Percentiles rank a stretch among this genome's conserved stretches.
These are phyloP conservation scores for Coendou prehensilis DNA, from an alignment of 2,797 vertebrate species.

Conservation along the genomic window DNA sequence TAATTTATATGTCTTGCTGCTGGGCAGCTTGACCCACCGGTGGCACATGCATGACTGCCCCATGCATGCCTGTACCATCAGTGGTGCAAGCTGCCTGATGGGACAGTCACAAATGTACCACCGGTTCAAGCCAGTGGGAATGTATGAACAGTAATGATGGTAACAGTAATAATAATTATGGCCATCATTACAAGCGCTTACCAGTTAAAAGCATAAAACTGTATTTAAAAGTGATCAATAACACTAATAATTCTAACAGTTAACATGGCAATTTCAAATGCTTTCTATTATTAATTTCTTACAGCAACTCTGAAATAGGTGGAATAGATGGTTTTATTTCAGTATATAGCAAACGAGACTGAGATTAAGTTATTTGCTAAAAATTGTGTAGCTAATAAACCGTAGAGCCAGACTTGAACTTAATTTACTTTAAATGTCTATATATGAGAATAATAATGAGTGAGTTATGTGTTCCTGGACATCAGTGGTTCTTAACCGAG, in stretches of 20 bases:
- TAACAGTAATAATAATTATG: neutral
- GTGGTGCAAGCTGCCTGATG: neutral
- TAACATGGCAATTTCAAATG: neutral
- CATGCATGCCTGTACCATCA: neutral
- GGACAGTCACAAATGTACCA: neutral
- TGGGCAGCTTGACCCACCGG: neutral
- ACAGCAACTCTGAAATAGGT: constrained; percentile 38
- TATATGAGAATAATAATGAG: neutral
- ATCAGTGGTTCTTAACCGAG: neutral
- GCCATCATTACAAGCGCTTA: neutral
- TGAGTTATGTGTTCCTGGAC: neutral
- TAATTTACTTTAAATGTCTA: neutral
- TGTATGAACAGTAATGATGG: neutral
- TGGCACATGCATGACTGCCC: neutral
- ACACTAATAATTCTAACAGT: neutral
- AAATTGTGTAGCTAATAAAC: neutral
- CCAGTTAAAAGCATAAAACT: constrained; percentile 31
- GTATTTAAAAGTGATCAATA: constrained; percentile 15
- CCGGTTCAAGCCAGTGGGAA: neutral
- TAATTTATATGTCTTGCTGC: neutral
- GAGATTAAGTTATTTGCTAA: constrained; percentile 19
- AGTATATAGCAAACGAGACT: neutral
- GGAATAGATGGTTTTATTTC: neutral
- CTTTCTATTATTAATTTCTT: constrained; percentile 40
- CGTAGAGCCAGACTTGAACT: constrained; percentile 19